Base-by-base conservation (phyloP, 1,140 invertebrate genomes). In the Lordiphosa collinella region DNA sequence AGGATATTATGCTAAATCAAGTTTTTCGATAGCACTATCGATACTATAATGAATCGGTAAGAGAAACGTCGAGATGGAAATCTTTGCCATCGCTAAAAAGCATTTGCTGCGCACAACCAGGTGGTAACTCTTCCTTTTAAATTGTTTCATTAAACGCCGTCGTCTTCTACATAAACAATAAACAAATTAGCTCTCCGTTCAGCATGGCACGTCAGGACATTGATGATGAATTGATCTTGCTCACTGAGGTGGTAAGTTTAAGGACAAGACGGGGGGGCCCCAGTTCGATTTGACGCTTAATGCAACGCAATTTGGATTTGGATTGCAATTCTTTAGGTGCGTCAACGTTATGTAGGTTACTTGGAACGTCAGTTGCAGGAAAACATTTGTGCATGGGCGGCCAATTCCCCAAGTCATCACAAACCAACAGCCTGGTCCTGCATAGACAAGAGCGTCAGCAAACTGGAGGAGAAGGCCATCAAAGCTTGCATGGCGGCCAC, bases 341-440 rank as follows among this genome's bases (percentile, higher is more conserved):
- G 84, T n/a, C 55, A 66, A 7, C 82, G 88, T 16, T 88, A 88
- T 55, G 47, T 76, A 2, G 50, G 57, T 8, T 88, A 87, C 40
- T 57, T 88, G 35, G 67, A 88, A 31, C 75, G 86, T 0, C 74
- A 87, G 41, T n/a, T 88, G 40, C 22, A 72, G 8, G 84, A 88
- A 36, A 88, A 88, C 49, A 63, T 87, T 2, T 52, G 56, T 12
- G 59, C 69, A 1, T 86, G 71, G 80, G 62, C 76, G 2, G 37
- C 44, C 5, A 43, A 70, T 6, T 86, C 74, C 0, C 38, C 69
- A 4, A 85, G 79, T 50, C 69, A 64, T 16, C 73, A 85, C 16
- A 79, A 79, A 9, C 53, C 73, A 31, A 70, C 82, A 0, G 79
- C 79, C 5, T n/a, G n/a, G n/a, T n/a, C n/a, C n/a, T n/a, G n/a